phyloP scores from a whole-genome alignment of 2,888 invertebrate species.

The Euproctis similis region DNA sequence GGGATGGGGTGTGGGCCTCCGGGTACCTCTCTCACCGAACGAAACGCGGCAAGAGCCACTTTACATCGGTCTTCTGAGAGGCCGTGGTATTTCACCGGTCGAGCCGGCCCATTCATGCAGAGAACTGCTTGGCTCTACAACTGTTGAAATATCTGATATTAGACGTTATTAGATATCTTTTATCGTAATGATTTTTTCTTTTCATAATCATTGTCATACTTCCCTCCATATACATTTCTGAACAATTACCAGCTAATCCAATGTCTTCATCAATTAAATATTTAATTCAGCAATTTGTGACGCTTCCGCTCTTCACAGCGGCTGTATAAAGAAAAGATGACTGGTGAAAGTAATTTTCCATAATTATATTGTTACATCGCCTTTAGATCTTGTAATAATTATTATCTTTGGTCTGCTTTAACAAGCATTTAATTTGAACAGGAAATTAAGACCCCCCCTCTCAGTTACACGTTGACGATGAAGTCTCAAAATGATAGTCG shows the following conservation, averaged over 20 bases:
- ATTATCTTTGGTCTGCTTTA: conserved; percentile 63
- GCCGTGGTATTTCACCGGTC: too few species aligned
- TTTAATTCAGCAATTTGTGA: conserved; percentile 63
- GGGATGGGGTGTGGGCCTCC: too few species aligned
- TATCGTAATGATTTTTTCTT: too few species aligned
- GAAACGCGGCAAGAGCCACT: too few species aligned
- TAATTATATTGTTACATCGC: conserved; percentile 66
- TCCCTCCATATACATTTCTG: conserved; percentile 43
- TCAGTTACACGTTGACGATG: conserved; percentile 42
- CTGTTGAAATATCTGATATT: too few species aligned
- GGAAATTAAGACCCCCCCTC: conserved; percentile 51
- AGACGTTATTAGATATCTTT: too few species aligned
- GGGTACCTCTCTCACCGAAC: too few species aligned
- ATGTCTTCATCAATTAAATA: conserved; percentile 65
- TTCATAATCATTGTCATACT: too few species aligned
- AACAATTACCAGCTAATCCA: conserved; percentile 54
- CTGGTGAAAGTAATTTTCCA: conserved; percentile 60
- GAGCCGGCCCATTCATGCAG: too few species aligned
- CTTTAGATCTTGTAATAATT: conserved; percentile 64
- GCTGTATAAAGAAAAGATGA: conserved; percentile 51
- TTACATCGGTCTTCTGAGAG: too few species aligned
- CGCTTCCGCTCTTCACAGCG: conserved; percentile 54
- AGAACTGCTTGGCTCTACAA: too few species aligned
- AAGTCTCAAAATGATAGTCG: conserved; percentile 34
- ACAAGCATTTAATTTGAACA: conserved; percentile 60